Evolutionary conservation across 2,888 invertebrate genomes (phyloP), one percentile per base, ranked within the genome.

Genomic region (Notodonta dromedarius): DNA sequence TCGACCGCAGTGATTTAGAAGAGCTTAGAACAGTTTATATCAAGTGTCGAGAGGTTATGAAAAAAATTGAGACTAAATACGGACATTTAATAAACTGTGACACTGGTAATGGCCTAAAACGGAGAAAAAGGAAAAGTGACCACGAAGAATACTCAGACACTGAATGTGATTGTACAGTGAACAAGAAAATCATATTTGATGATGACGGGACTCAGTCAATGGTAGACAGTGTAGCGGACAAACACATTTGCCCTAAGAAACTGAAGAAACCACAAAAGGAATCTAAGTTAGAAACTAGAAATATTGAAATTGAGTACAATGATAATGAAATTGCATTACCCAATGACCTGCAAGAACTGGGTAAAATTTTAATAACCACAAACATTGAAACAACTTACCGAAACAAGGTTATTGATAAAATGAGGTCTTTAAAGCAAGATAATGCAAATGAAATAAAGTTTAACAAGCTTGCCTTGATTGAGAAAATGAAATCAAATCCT

Each of bases 151-250:
- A 73, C 32, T 64, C 58, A 52, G 73, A 78, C 40, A 61, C 67
- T 9, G 75, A 79, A 60, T 93, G 92, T 67, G 70, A 71, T 3
- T 92, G 91, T 71, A 68, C 66, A 58, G 62, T 71, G 0, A 90
- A 88, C 48, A 90, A 80, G 65, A 93, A 90, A 74, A 88, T 89
- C 58, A 71, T 91, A 8, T 93, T 89, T 81, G 87, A 89, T 70
- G 93, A 93, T 42, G 82, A 90, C 8, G 93, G 93, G 1, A 71
- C 83, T 48, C 78, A 88, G 71, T 69, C 77, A 35, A 60, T 69
- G 3, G 73, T 79, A 40, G 81, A 84, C 51, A 62, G 69, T 7
- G 53, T 60, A 4, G 63, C 67, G 0, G 71, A 79, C 3, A 82
- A 78, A 1, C 91, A 93, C 62, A 83, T 90, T 62, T 93, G 92